A percentile compares a stretch with the other conserved stretches of the same genome.
These are phyloP conservation scores for Linepithema humile DNA, from an alignment of 1,140 invertebrate species.

Conservation along the genomic window DNA sequence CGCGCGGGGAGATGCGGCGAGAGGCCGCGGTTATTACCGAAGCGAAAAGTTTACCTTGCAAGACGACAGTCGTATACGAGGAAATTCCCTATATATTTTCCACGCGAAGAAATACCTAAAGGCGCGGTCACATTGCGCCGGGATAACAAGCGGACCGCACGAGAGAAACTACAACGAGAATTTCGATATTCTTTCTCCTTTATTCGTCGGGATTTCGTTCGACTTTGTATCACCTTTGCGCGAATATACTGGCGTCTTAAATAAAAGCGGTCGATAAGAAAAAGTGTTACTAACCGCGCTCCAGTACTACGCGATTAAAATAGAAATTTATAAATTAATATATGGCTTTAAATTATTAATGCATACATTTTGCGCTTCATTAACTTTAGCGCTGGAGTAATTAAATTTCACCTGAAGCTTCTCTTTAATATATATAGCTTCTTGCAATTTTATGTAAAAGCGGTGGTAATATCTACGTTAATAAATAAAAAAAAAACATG, in stretches of 20 bases:
- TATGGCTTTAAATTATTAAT: too few relatives aligned
- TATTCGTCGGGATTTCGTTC: neutral
- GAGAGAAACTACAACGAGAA: neutral
- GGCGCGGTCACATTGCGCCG: conserved; percentile 30
- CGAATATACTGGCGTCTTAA: neutral
- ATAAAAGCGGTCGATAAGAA: neutral
- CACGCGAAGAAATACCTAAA: conserved; percentile 40
- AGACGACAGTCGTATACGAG: conserved; percentile 25
- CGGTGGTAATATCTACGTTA: neutral
- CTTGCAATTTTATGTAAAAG: neutral
- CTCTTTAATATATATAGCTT: neutral
- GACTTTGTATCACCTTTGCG: neutral
- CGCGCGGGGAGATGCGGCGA: too few relatives aligned
- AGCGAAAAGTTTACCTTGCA: conserved; percentile 35
- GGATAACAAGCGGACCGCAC: conserved; percentile 38
- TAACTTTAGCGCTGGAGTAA: neutral
- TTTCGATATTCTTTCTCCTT: conserved; percentile 35
- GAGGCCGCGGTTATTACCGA: neutral
- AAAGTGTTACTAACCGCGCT: neutral
- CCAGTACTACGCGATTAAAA: neutral
- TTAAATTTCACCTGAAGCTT: neutral
- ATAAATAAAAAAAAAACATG: neutral
- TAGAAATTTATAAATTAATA: neutral
- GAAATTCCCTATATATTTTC: conserved; percentile 46
- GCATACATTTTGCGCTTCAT: neutral